phyloP scores from a whole-genome alignment of 2,113 vertebrate species.

The Nibea coibor region DNA sequence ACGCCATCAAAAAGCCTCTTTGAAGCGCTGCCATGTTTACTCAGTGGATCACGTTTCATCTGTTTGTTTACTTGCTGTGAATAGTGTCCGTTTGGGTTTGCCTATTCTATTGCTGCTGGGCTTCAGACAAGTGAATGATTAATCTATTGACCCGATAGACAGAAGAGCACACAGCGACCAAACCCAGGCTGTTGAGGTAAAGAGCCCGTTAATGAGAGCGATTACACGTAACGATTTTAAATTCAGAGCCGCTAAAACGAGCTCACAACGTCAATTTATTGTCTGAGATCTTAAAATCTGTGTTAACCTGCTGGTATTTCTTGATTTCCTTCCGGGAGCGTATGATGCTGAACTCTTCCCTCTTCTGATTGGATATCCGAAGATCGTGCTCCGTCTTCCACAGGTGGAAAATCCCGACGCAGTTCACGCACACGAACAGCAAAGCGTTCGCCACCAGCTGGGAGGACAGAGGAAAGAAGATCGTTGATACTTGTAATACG shows the following conservation, averaged over 20 bases:
- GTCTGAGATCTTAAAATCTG: no score
- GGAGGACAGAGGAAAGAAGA: neutral
- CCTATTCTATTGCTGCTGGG: slow-evolving; percentile 35
- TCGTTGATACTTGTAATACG: neutral
- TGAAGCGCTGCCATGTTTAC: slow-evolving; percentile 40
- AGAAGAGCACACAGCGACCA: slow-evolving; percentile 42
- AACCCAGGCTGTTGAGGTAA: slow-evolving; percentile 9
- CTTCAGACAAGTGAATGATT: slow-evolving; percentile 72
- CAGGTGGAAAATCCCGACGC: slow-evolving; percentile 88
- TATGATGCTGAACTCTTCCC: slow-evolving; percentile 86
- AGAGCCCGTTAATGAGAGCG: slow-evolving; percentile 30
- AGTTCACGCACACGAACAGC: slow-evolving; percentile 88
- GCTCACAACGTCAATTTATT: neutral
- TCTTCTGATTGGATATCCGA: slow-evolving; percentile 85
- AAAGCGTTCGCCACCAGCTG: slow-evolving; percentile 88
- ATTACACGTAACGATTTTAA: slow-evolving; percentile 44
- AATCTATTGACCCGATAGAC: slow-evolving; percentile 61
- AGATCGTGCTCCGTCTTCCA: slow-evolving; percentile 84
- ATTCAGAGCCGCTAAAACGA: neutral
- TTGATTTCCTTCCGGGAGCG: slow-evolving; percentile 84
- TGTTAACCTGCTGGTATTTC: slow-evolving; percentile 89
- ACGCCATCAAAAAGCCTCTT: slow-evolving; percentile 23
- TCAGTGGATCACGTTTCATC: slow-evolving; percentile 37
- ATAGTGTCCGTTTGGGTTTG: slow-evolving; percentile 39
- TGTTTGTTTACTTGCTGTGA: slow-evolving; percentile 58